phyloP scores from a whole-genome alignment of 2,888 invertebrate genomes.

The Microplitis manilae region DNA sequence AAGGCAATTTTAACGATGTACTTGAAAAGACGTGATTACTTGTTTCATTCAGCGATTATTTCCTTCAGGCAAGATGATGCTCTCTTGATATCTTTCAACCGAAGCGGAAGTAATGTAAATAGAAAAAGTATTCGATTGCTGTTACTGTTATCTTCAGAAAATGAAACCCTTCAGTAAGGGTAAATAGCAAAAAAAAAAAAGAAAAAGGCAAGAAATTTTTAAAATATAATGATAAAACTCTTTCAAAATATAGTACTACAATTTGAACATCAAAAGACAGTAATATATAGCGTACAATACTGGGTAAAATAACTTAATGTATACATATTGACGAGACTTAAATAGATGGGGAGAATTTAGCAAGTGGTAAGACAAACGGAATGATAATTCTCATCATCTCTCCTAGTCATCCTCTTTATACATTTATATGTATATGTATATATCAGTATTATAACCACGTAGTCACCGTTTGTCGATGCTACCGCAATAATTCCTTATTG shows the following conservation, averaged over 20 bases:
- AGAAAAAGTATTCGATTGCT: slow-evolving; percentile 35
- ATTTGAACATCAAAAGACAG: not conserved
- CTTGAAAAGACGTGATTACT: slow-evolving; percentile 34
- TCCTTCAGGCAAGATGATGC: slow-evolving; percentile 35
- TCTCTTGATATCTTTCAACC: slow-evolving; percentile 29
- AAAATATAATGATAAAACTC: slow-evolving; percentile 20
- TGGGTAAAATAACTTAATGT: slow-evolving; percentile 25
- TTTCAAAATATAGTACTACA: not conserved
- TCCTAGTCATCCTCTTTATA: not conserved
- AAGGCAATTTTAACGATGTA: not conserved
- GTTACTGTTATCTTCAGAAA: slow-evolving; percentile 34
- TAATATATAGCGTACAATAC: not conserved
- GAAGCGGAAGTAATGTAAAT: slow-evolving; percentile 35
- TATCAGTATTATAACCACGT: slow-evolving; percentile 69
- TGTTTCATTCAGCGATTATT: slow-evolving; percentile 31
- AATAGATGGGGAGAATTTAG: slow-evolving; percentile 43
- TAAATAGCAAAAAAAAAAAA: slow-evolving; percentile 18
- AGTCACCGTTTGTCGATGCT: slow-evolving; percentile 72
- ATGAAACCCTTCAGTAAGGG: slow-evolving; percentile 36
- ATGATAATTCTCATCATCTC: slow-evolving; percentile 55
- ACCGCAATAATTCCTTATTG: slow-evolving; percentile 72
- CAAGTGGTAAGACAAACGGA: slow-evolving; percentile 46
- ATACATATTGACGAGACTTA: slow-evolving; percentile 53
- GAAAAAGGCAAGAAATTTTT: slow-evolving; percentile 33
- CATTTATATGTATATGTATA: not conserved